Conservation (phyloP, 2,888 invertebrate species). For the Uloborus plumipes region DNA sequence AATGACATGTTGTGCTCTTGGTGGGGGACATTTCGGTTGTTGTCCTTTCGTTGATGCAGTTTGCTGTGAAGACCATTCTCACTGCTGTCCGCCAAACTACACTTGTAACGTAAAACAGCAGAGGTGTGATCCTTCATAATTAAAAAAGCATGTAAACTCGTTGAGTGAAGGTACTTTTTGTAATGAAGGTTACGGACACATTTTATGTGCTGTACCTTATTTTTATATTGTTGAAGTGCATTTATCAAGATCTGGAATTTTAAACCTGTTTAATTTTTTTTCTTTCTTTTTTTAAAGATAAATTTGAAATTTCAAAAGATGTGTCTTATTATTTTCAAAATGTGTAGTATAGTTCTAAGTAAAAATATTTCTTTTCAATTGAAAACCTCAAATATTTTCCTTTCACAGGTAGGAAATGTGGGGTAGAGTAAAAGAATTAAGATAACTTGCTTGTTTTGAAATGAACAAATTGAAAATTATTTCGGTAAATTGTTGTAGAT, state of each 20-base stretch:
- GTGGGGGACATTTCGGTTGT: slow-evolving; percentile 31
- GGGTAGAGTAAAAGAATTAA: too few species aligned
- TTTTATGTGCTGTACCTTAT: not conserved
- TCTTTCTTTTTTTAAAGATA: too few species aligned
- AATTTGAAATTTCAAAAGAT: too few species aligned
- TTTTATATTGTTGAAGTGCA: not conserved
- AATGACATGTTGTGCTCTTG: slow-evolving; percentile 37
- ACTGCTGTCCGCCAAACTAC: slow-evolving; percentile 41
- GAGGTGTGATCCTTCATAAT: slow-evolving; percentile 9
- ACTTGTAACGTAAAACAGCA: slow-evolving; percentile 26
- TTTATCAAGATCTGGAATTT: not conserved
- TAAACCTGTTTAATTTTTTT: too few species aligned
- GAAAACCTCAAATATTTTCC: too few species aligned
- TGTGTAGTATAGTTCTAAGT: too few species aligned
- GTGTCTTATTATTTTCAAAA: too few species aligned
- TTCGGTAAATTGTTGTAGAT: too few species aligned
- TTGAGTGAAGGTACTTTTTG: not conserved
- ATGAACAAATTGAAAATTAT: too few species aligned
- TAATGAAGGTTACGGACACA: not conserved
- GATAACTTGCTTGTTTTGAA: too few species aligned
- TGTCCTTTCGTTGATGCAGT: slow-evolving; percentile 47
- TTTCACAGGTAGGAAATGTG: too few species aligned
- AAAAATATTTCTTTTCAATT: too few species aligned
- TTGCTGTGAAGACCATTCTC: slow-evolving; percentile 41
- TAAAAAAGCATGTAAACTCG: not conserved